Evolutionary conservation across 2,888 invertebrate species (phyloP), one percentile per base, ranked within the genome.

Genomic region (Tinea semifulvella): DNA sequence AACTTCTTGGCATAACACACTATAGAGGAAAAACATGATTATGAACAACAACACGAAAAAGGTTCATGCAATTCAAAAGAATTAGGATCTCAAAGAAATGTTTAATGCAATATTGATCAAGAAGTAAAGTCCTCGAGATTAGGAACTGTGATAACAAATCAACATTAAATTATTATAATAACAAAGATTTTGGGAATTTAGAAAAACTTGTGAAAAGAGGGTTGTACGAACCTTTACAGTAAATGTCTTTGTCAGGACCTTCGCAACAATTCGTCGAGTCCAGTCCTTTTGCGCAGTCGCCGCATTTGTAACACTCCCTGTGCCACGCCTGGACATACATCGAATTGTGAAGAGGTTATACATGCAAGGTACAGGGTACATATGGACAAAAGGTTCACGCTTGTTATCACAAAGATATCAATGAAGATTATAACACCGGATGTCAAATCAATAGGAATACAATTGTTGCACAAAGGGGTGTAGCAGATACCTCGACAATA

Each of bases 1-100:
- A 94, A 97, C 85, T 90, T 93, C 87, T 96, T 94, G 70, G 90
- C 94, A 85, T 98, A 97, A 87, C 98, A 98, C 66, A 92, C 92
- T 93, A 76, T 47, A 70, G 69, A 71, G 58, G 40, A 43, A 67
- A 67, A 71, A 71, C 55, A 64, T 10, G 26, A 11, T 27, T 31
- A 28, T 40, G 22, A 40, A 43, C 27, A 43, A 19, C 14, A 43
- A 58, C 46, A 53, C 51, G 53, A 50, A 52, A 47, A 49, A 51
- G 47, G 42, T 38, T 44, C 43, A 43, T 43, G 43, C 43, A n/a
- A 14, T 2, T 6, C 3, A 20, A n/a, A 17, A 39, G 5, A n/a
- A n/a, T n/a, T n/a, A n/a, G n/a, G n/a, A n/a, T n/a, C n/a, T n/a
- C n/a, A n/a, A n/a, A n/a, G n/a, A n/a, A n/a, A n/a, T n/a, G n/a